Conservation (phyloP, 2,888 invertebrate genomes). For the Microplitis deprimator region DNA sequence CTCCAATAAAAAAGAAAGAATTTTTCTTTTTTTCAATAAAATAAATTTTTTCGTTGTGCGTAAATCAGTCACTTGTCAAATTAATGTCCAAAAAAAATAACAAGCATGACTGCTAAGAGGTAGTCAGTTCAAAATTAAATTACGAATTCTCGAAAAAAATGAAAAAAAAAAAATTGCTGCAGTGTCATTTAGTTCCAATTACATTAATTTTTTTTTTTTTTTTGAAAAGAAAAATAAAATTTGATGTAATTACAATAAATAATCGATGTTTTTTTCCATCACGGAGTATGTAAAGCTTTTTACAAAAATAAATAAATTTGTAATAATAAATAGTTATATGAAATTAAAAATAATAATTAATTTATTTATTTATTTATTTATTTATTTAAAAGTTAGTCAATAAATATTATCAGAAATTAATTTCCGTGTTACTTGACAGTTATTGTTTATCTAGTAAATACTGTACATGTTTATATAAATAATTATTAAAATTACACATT, state of each 20-base stretch:
- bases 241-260: conserved; percentile 12
- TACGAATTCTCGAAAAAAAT: no score
- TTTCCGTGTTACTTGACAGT: background rate
- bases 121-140: no score
- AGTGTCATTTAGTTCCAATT: no score
- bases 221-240: background rate
- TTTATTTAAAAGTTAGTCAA: conserved; percentile 17
- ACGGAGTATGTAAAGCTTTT: conserved; percentile 57
- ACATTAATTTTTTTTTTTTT: background rate
- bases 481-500: background rate
- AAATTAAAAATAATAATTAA: conserved; percentile 34
- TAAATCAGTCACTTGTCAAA: no score
- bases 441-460: background rate
- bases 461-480: conserved; percentile 12
- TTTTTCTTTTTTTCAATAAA: no score
- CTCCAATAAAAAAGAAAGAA: no score
- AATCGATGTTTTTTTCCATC: conserved; percentile 31
- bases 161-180: no score
- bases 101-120: no score
- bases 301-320: conserved; percentile 71
- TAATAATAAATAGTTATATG: conserved; percentile 68
- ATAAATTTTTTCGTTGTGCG: no score
- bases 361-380: background rate
- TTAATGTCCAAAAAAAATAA: no score
- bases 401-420: background rate